These are phyloP conservation scores for Papilio polyxenes DNA, from an alignment of 1,140 invertebrate genomes.

Conservation along the genomic window DNA sequence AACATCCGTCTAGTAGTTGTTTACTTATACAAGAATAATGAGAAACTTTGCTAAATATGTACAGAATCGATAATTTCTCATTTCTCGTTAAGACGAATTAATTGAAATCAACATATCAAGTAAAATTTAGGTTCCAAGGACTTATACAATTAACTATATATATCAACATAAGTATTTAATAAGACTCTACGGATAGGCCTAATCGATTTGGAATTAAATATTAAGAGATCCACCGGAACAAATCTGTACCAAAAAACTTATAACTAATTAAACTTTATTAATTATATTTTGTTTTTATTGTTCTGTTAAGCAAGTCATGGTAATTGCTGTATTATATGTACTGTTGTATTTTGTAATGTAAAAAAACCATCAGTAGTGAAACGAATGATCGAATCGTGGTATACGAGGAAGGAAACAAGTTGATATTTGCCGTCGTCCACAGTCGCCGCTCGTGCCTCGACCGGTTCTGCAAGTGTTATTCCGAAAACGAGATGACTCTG, in stretches of 20 bases:
- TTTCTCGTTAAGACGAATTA: too few relatives aligned
- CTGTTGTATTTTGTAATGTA: neutral
- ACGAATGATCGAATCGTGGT: slow-evolving; percentile 43
- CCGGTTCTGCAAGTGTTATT: slow-evolving; percentile 79
- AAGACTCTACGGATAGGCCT: neutral
- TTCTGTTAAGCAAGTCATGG: neutral
- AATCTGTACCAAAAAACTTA: neutral
- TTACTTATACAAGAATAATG: slow-evolving; percentile 37
- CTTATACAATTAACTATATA: too few relatives aligned
- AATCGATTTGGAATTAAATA: neutral
- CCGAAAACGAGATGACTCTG: slow-evolving; percentile 74
- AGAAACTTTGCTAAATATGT: neutral
- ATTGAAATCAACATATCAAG: too few relatives aligned
- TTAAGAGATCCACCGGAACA: neutral
- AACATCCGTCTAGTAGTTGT: slow-evolving; percentile 74
- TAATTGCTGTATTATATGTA: neutral
- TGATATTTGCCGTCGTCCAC: slow-evolving; percentile 69
- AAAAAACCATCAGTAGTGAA: slow-evolving; percentile 29
- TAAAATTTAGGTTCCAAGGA: too few relatives aligned
- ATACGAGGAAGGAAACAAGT: slow-evolving; percentile 76
- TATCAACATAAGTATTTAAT: too few relatives aligned
- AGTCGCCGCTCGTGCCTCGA: slow-evolving; percentile 47
- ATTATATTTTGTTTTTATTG: neutral
- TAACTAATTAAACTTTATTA: neutral
- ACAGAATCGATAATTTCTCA: too few relatives aligned